phyloP scores from a whole-genome alignment of 2,113 vertebrate species.

The Seriola quinqueradiata region DNA sequence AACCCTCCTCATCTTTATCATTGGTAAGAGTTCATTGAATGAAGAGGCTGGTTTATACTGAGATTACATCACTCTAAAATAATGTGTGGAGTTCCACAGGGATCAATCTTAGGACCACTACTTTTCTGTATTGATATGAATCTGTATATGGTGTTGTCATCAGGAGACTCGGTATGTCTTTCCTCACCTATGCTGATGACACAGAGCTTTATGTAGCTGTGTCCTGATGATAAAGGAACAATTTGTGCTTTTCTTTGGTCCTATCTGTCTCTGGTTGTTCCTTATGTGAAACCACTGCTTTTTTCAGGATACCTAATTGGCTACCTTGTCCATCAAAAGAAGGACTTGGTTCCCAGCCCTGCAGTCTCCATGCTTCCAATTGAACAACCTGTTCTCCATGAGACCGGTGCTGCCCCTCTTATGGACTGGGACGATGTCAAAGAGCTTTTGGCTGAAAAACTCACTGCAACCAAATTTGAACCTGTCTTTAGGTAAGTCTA shows the following conservation, averaged over 20 bases:
- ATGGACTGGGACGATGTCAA: constrained; percentile 88
- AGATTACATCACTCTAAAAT: not conserved
- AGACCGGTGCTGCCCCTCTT: constrained; percentile 55
- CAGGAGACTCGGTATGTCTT: not conserved
- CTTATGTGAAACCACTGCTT: not conserved
- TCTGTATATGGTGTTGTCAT: not conserved
- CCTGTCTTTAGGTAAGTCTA: constrained; percentile 80
- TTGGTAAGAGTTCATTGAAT: constrained; percentile 84
- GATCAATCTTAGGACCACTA: not conserved
- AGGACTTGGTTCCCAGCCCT: constrained; percentile 31
- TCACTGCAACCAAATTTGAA: constrained; percentile 64
- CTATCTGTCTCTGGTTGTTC: not conserved
- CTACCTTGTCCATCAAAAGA: constrained; percentile 79
- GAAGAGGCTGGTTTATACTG: not conserved
- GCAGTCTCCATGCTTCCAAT: rapidly evolving
- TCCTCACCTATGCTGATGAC: not conserved
- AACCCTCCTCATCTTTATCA: constrained; percentile 86
- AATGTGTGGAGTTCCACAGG: not conserved
- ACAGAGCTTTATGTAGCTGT: not conserved
- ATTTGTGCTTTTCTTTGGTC: not conserved
- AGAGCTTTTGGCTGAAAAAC: constrained; percentile 67
- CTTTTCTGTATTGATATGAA: not conserved
- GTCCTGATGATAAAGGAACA: not conserved
- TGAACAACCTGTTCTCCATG: rapidly evolving
- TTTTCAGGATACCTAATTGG: constrained; percentile 91